Base-by-base conservation (phyloP, 2,113 vertebrate species). In the Eleginops maclovinus region DNA sequence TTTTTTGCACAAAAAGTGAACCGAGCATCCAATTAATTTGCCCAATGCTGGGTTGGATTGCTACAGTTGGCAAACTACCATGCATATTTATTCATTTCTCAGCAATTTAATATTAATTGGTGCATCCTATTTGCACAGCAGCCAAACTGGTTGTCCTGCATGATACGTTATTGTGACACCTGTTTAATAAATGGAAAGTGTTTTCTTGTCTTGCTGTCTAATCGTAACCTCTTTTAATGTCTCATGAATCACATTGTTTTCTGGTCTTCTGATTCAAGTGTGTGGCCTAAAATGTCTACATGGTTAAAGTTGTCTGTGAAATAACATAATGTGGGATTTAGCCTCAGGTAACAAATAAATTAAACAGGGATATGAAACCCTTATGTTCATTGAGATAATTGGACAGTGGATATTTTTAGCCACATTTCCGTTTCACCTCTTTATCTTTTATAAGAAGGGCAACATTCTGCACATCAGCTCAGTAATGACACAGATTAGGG, bases 91-190 rank as follows among this genome's bases (percentile, higher is more conserved):
- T 59, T 24, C 70, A 16, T 26, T 66, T 62, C 19, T 59, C 1
- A 36, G 5, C 3, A 19, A 9, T 61, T 10, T 72, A 14, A 55
- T 82, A 66, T 70, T n/a, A 56, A 11, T 68, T 26, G 5, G 67
- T 68, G 41, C n/a, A 43, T 51, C 53, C 28, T 22, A 9, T 60
- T 67, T 31, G 40, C 24, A 31, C 2, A 10, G 3, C 24, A 49
- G 43, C 54, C 43, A 63, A 51, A 36, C 22, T 44, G 36, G 22
- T 56, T 53, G 15, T 62, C 64, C 15, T 54, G 53, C 61, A 51
- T 31, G 26, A 49, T 74, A 13, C 59, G 75, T 72, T 72, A 47
- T 26, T 22, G 53, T 61, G 58, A 58, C 46, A 71, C 47, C 55
- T 47, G 36, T 70, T 54, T 40, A 36, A 54, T 61, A 69, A 49